Percentiles rank a stretch among this genome's conserved stretches.
Conservation (phyloP, 2,113 vertebrate genomes). For the Daubentonia madagascariensis region DNA sequence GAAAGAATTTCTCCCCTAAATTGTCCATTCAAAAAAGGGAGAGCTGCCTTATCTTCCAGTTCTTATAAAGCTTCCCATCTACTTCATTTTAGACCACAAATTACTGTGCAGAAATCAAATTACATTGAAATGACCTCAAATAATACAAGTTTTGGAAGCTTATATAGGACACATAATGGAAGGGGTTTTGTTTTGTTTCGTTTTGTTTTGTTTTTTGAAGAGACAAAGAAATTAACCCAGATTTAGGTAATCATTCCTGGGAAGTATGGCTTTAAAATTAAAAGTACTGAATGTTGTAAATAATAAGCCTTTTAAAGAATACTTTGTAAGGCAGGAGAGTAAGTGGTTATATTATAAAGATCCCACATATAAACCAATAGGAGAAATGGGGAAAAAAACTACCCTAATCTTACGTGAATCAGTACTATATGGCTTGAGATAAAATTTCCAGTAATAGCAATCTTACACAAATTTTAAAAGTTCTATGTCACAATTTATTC, state of each 20-base stretch:
- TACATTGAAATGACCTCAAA: slow-evolving; percentile 19
- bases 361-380: background rate
- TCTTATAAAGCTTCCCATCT: slow-evolving; percentile 24
- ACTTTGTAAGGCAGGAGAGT: background rate
- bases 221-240: background rate
- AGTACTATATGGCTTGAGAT: background rate
- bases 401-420: background rate
- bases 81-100: slow-evolving; percentile 18
- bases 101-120: slow-evolving; percentile 28
- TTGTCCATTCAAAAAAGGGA: background rate
- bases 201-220: slow-evolving; percentile 10
- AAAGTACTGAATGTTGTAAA: background rate
- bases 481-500: background rate
- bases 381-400: background rate
- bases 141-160: background rate
- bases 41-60: background rate
- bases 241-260: background rate
- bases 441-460: background rate
- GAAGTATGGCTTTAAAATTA: background rate
- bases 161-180: background rate
- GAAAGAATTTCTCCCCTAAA: background rate
- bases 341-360: background rate
- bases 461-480: background rate
- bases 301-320: background rate
- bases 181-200: background rate